Percentiles rank a stretch among this genome's conserved stretches.
Conservation (phyloP, 2,888 invertebrate species). For the Epistrophella euchroma region DNA sequence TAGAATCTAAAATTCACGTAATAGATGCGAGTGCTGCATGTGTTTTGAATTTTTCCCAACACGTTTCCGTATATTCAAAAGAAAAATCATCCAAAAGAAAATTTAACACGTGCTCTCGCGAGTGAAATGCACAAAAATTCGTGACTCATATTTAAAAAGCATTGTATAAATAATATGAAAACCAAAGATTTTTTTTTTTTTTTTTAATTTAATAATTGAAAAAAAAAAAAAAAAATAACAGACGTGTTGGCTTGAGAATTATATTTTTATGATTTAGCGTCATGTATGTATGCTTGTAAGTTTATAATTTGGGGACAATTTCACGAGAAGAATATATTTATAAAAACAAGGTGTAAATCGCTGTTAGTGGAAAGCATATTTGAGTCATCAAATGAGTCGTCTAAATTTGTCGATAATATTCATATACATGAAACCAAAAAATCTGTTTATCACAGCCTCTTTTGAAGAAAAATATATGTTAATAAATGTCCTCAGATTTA, state of each 20-base stretch:
- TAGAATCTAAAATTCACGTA: conserved; percentile 27
- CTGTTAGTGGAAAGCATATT: too few relatives aligned
- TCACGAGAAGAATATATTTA: background rate
- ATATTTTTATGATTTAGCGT: background rate
- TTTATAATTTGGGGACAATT: background rate
- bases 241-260: conserved; percentile 34
- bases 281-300: too few relatives aligned
- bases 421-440: too few relatives aligned
- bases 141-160: conserved; percentile 18
- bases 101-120: conserved; percentile 44
- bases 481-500: too few relatives aligned
- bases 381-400: too few relatives aligned
- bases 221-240: background rate
- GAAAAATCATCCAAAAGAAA: background rate
- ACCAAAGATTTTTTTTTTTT: background rate
- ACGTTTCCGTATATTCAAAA: conserved; percentile 29
- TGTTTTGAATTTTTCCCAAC: conserved; percentile 50
- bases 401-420: too few relatives aligned
- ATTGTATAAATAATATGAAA: background rate
- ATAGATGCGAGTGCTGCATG: conserved; percentile 47
- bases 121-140: background rate
- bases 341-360: too few relatives aligned
- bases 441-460: too few relatives aligned
- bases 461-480: too few relatives aligned
- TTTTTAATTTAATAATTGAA: conserved; percentile 28